These are phyloP conservation scores for Chymomyza procnemis DNA, from an alignment of 2,888 invertebrate genomes.

Conservation along the genomic window DNA sequence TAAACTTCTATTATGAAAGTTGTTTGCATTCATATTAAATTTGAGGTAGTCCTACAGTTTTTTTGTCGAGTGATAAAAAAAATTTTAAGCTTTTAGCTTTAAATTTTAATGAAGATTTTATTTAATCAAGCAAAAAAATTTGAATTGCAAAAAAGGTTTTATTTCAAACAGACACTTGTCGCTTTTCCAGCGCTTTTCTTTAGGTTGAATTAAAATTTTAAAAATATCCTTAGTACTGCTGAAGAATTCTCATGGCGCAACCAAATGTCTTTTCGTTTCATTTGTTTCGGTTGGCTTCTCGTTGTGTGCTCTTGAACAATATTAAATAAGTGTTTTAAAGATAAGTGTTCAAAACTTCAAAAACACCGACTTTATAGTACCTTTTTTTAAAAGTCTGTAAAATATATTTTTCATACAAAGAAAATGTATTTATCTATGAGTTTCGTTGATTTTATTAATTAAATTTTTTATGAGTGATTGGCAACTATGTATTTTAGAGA, in stretches of 20 bases:
- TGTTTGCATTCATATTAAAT: neutral
- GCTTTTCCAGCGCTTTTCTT: slow-evolving; percentile 22
- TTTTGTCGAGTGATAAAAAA: no score
- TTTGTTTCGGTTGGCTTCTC: slow-evolving; percentile 26
- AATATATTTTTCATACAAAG: no score
- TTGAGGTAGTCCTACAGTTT: neutral
- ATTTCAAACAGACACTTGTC: slow-evolving; percentile 45
- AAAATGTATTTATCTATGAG: no score
- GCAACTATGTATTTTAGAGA: no score
- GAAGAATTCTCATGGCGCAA: slow-evolving; percentile 38
- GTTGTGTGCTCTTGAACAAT: neutral
- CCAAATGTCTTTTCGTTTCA: slow-evolving; percentile 53
- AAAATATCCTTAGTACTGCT: slow-evolving; percentile 71
- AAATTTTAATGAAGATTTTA: no score
- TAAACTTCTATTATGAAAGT: neutral
- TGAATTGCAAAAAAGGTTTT: neutral
- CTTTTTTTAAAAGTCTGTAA: neutral
- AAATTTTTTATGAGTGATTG: no score
- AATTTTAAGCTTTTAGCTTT: no score
- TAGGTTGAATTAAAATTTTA: slow-evolving; percentile 47
- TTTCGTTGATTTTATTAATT: no score
- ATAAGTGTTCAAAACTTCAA: neutral
- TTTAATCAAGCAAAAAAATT: slow-evolving; percentile 12
- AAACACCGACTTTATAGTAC: slow-evolving; percentile 25
- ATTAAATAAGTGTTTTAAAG: neutral